Percentiles rank a stretch among this genome's conserved stretches.
These are phyloP conservation scores for Trematomus bernacchii DNA, from an alignment of 2,797 vertebrate genomes.

Conservation along the genomic window DNA sequence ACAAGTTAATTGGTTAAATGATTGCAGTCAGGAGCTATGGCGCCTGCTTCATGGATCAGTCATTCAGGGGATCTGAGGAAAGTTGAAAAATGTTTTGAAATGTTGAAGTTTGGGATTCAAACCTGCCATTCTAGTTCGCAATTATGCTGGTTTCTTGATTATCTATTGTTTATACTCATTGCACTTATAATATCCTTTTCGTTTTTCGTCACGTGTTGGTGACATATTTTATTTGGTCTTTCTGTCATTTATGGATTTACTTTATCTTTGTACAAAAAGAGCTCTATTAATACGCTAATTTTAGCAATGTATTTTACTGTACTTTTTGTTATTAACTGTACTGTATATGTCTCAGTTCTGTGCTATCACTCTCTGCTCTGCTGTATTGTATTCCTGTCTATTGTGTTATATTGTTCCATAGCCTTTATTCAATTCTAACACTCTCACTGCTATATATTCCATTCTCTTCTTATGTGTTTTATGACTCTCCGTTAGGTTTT, in stretches of 20 bases:
- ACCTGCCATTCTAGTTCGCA: neutral
- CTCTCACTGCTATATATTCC: too few relatives aligned
- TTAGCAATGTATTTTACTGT: neutral
- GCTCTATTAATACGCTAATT: neutral
- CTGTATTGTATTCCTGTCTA: neutral
- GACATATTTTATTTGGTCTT: neutral
- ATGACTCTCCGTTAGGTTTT: too few relatives aligned
- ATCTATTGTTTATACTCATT: neutral
- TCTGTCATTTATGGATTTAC: neutral
- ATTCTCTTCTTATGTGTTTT: too few relatives aligned
- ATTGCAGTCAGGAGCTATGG: conserved; percentile 11
- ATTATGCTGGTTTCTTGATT: conserved; percentile 4
- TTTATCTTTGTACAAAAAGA: neutral
- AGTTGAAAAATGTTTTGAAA: too few relatives aligned
- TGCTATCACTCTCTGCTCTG: neutral
- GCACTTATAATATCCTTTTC: neutral
- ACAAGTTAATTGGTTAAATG: neutral
- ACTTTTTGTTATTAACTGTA: neutral
- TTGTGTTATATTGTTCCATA: neutral
- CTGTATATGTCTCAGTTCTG: neutral
- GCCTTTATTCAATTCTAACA: too few relatives aligned
- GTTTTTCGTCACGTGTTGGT: neutral
- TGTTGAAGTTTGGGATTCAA: conserved; percentile 3
- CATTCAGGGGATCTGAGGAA: conserved; percentile 24
- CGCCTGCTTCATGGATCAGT: conserved; percentile 19